Conservation (phyloP, 92 coral and sea anemone genomes). For the Parazoanthus darwini region DNA sequence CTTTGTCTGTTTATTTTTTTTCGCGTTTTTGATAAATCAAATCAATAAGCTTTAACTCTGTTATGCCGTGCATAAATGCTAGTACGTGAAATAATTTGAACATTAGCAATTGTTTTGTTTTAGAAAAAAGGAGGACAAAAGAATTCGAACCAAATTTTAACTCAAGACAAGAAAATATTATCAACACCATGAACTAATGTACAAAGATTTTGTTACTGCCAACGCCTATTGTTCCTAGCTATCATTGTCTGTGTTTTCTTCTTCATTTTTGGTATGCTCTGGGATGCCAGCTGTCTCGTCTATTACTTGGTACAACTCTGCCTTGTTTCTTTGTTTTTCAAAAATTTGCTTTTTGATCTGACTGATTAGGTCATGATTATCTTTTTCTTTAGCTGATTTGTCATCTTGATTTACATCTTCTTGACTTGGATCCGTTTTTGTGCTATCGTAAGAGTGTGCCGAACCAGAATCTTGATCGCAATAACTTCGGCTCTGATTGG, state of each 20-base stretch:
- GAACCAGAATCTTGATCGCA: not conserved
- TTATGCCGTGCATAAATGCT: too few species aligned
- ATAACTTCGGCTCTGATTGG: conserved; percentile 7
- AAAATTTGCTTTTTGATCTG: not conserved
- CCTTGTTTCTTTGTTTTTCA: not conserved
- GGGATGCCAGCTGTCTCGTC: not conserved
- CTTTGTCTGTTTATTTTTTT: too few species aligned
- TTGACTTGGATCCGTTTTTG: not conserved
- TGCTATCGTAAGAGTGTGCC: not conserved
- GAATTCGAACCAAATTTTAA: not conserved
- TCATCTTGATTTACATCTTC: not conserved
- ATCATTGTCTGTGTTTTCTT: not conserved
- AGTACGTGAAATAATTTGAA: too few species aligned
- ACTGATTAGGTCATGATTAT: not conserved
- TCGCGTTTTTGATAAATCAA: too few species aligned
- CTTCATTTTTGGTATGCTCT: not conserved
- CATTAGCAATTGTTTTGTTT: too few species aligned
- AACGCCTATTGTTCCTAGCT: not conserved
- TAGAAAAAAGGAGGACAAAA: not conserved
- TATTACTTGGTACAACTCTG: not conserved
- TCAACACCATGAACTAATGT: not conserved
- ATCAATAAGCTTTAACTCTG: too few species aligned
- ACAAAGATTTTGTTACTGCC: not conserved
- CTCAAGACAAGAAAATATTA: not conserved
- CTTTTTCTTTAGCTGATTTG: not conserved